Evolutionary conservation across 2,113 vertebrate species (phyloP), one percentile per base, ranked within the genome.

Genomic region (Planiliza haematocheilus): DNA sequence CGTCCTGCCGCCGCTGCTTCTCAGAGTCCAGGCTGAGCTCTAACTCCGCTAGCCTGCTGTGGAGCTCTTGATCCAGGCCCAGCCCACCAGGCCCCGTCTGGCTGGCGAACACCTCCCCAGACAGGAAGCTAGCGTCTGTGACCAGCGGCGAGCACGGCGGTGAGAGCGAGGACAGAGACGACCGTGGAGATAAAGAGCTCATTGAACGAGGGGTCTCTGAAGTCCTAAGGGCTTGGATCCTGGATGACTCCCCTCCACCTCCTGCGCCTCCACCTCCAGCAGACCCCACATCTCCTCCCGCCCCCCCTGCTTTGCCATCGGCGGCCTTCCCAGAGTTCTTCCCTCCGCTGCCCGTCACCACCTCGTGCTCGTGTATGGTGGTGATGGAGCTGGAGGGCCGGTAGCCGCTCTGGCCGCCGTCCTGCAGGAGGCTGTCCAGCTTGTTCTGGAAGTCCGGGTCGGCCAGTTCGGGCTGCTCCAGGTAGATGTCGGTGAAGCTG

Each of bases 321-420:
- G 83, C 52, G 0, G 83, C 52, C 53, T 63, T 67, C 5, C 11
- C 65, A 0, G 39, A 7, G 10, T 81, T 66, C 51, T 30, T 55
- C 0, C 37, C 53, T 0, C 76, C 43, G 17, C 94, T 83, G 90
- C 48, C 90, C 75, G 93, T 94, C 2, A 92, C 94, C 79, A 97
- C 96, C 71, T 99, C 96, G 0, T 99, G 94, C 76, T 99, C 97
- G 0, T 96, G 97, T 72, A 99, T 99, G 77, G 97, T 98, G 84
- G 97, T 96, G 87, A 99, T 99, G 77, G 93, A 98, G 76, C 95
- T 96, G 0, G 96, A 96, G 1, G 96, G 97, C 18, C 96, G 93
- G 88, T 95, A 98, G 42, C 86, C 91, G 0, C 66, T 85, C 43
- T 59, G 81, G 10, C 79, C 65, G 8, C 87, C 80, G 46, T 98